Percentiles rank a stretch among this genome's conserved stretches.
These are phyloP conservation scores for Smittia aterrima DNA, from an alignment of 2,888 invertebrate genomes.

Conservation along the genomic window DNA sequence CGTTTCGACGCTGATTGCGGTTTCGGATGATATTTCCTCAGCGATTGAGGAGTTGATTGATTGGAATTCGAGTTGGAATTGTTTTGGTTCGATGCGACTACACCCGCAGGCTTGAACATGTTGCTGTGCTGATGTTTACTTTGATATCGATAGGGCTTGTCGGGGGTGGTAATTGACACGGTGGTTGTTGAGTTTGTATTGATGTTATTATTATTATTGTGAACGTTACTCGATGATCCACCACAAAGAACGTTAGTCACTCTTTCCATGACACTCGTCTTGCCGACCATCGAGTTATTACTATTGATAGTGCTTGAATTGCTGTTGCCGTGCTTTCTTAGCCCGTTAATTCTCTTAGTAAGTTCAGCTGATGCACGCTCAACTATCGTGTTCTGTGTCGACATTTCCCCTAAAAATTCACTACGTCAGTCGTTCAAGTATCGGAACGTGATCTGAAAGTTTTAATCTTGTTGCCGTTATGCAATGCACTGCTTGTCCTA, in stretches of 20 bases:
- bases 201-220: slow-evolving; percentile 49
- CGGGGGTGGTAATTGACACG: slow-evolving; percentile 44
- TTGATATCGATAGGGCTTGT: slow-evolving; percentile 42
- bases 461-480: not conserved
- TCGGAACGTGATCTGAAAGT: not conserved
- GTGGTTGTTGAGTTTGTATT: slow-evolving; percentile 49
- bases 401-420: slow-evolving; percentile 18
- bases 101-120: slow-evolving; percentile 18
- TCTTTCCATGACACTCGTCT: slow-evolving; percentile 78
- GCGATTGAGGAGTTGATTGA: slow-evolving; percentile 50
- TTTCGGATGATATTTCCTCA: slow-evolving; percentile 51
- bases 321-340: slow-evolving; percentile 60
- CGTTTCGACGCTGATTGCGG: slow-evolving; percentile 39
- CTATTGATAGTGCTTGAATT: slow-evolving; percentile 51
- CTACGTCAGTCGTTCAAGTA: not conserved
- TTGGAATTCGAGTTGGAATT: slow-evolving; percentile 19
- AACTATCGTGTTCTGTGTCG: slow-evolving; percentile 54
- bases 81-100: not conserved
- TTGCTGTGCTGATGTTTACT: slow-evolving; percentile 29
- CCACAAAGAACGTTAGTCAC: slow-evolving; percentile 85
- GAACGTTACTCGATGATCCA: slow-evolving; percentile 52
- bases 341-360: slow-evolving; percentile 82
- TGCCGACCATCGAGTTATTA: slow-evolving; percentile 55
- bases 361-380: slow-evolving; percentile 88
- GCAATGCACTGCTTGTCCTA: slow-evolving; percentile 17